A percentile compares a stretch with the other conserved stretches of the same genome.
Evolutionary conservation across 2,113 vertebrate genomes (phyloP).

Genomic region (Archocentrus centrarchus): DNA sequence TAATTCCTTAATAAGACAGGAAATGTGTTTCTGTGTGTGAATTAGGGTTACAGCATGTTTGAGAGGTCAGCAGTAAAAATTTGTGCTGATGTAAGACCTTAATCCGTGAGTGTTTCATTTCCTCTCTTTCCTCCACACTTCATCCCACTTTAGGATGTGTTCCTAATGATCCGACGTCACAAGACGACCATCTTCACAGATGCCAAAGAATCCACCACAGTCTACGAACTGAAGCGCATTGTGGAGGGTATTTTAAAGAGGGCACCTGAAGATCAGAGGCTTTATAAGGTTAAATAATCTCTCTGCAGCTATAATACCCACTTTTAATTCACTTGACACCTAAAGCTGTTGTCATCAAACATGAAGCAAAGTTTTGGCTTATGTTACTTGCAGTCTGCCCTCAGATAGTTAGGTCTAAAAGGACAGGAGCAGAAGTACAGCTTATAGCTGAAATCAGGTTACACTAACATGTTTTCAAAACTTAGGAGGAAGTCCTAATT

Average conservation of each 20-base stretch:
- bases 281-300: slow-evolving; percentile 85
- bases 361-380: background rate
- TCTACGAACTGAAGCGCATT: slow-evolving; percentile 90
- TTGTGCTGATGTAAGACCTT: background rate
- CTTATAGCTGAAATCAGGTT: background rate
- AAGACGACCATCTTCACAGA: slow-evolving; percentile 94
- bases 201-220: slow-evolving; percentile 91
- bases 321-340: background rate
- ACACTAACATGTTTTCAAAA: background rate
- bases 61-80: background rate
- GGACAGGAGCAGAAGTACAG: background rate
- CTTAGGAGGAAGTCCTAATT: background rate
- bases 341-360: background rate
- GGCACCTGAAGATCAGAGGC: slow-evolving; percentile 89
- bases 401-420: background rate
- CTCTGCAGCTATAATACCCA: background rate
- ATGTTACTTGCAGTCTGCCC: background rate
- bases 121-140: background rate
- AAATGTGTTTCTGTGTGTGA: background rate
- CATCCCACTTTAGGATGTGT: slow-evolving; percentile 85
- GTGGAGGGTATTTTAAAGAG: slow-evolving; percentile 92
- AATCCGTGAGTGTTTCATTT: slow-evolving; percentile 1
- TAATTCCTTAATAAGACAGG: background rate
- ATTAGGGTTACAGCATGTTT: background rate
- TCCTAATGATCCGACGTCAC: slow-evolving; percentile 91